Conservation (phyloP, 2,113 vertebrate species). For the Syrmaticus mikado region DNA sequence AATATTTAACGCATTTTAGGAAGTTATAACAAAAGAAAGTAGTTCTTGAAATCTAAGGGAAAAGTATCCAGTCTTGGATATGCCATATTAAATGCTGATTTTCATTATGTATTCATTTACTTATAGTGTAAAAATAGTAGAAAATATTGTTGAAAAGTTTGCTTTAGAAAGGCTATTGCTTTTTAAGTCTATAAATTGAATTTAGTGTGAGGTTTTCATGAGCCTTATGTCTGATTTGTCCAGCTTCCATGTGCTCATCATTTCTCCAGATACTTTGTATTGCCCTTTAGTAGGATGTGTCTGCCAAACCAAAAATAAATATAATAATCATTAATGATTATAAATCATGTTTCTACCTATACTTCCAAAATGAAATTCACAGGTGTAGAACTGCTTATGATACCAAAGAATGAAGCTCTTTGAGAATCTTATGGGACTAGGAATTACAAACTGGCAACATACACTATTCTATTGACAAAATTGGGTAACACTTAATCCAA, state of each 20-base stretch:
- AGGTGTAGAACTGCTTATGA: neutral
- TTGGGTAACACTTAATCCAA: neutral
- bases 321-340: neutral
- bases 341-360: neutral
- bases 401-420: neutral
- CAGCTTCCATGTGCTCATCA: neutral
- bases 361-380: neutral
- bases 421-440: neutral
- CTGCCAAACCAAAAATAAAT: neutral
- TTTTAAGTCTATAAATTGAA: neutral
- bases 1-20: neutral
- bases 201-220: neutral
- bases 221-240: neutral
- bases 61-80: neutral
- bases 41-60: neutral
- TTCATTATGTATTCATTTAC: neutral
- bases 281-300: neutral
- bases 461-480: neutral
- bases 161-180: neutral
- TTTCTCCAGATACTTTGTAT: neutral
- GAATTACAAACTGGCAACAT: accelerated
- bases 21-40: neutral
- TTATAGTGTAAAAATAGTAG: neutral
- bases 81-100: neutral
- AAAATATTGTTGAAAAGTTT: neutral